Evolutionary conservation across 1,140 invertebrate species (phyloP).

Genomic region (Polyergus mexicanus): DNA sequence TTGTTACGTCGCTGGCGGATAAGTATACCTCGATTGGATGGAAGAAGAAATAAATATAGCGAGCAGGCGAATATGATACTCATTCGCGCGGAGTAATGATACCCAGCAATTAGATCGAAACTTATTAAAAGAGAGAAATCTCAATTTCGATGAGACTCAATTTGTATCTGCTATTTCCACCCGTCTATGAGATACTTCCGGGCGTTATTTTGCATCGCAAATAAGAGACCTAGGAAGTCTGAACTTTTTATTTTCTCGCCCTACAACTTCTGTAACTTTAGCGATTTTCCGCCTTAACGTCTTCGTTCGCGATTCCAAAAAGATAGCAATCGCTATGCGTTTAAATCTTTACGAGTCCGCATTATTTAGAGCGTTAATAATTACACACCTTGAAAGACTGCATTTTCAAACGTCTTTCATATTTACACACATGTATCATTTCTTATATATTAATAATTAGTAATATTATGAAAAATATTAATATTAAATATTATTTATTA

Average conservation of each 20-base stretch:
- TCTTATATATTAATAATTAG: too few relatives aligned
- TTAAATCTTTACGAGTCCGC: neutral
- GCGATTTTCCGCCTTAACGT: conserved; percentile 49
- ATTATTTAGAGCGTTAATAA: neutral
- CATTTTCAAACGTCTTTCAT: neutral
- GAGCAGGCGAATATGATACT: neutral
- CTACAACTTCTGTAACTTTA: conserved; percentile 38
- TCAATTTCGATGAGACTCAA: conserved; percentile 49
- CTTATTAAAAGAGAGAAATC: conserved; percentile 47
- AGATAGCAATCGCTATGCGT: conserved; percentile 8
- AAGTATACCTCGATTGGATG: too few relatives aligned
- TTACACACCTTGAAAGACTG: neutral
- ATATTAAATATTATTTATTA: too few relatives aligned
- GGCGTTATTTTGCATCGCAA: conserved; percentile 59
- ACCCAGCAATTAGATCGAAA: conserved; percentile 29
- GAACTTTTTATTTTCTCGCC: conserved; percentile 50
- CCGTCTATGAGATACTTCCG: conserved; percentile 42
- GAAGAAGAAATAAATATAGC: neutral
- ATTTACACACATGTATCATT: neutral
- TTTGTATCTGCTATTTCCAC: conserved; percentile 57
- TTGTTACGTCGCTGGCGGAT: neutral
- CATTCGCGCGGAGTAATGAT: conserved; percentile 7
- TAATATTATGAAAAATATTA: too few relatives aligned
- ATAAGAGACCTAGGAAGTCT: conserved; percentile 38
- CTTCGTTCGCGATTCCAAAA: conserved; percentile 28